Evolutionary conservation across 2,888 invertebrate species (phyloP).

Genomic region (Melikaiella ostensackeni): DNA sequence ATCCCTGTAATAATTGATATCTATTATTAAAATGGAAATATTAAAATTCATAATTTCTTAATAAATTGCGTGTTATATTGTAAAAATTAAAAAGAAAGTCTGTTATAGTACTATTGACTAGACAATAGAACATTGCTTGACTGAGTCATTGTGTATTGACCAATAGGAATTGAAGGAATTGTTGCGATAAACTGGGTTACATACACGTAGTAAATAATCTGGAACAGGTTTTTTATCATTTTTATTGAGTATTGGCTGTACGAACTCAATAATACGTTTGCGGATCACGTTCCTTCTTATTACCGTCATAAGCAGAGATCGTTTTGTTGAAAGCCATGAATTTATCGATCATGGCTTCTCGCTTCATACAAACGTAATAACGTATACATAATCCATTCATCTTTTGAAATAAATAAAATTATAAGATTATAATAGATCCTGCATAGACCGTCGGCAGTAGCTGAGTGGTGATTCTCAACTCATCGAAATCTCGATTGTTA

Average conservation of each 20-base stretch:
- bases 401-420: background rate
- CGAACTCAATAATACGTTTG: background rate
- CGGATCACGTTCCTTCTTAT: conserved; percentile 2
- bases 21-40: no score
- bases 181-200: background rate
- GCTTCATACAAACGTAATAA: background rate
- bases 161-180: background rate
- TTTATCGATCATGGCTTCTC: background rate
- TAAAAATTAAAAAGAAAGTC: no score
- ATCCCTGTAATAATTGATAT: no score
- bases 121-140: background rate
- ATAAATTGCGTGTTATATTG: no score
- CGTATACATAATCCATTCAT: background rate
- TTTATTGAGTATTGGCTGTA: conserved; percentile 4
- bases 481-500: no score
- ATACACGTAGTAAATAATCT: background rate
- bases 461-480: no score
- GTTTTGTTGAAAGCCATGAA: background rate
- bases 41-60: no score
- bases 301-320: background rate
- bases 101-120: background rate
- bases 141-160: background rate
- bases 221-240: background rate
- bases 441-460: no score
- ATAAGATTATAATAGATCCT: background rate